Evolutionary conservation across 2,888 invertebrate genomes (phyloP), one percentile per base, ranked within the genome.

Genomic region (Anoplius nigerrimus): DNA sequence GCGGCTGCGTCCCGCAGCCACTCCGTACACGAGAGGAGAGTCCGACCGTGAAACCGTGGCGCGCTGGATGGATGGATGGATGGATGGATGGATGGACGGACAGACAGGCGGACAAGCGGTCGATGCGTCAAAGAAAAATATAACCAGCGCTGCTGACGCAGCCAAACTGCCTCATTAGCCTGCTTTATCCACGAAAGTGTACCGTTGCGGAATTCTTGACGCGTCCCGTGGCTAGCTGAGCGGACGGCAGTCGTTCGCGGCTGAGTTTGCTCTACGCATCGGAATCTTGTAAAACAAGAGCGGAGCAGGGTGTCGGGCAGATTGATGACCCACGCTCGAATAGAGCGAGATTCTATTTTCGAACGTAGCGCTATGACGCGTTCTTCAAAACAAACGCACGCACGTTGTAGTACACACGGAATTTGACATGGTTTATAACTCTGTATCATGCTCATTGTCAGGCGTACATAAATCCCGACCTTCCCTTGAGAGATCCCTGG

Each of bases 71-170:
- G 79, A 65, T 64, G 69, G 69, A 70, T 66, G 16, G 57, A 57
- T 24, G 75, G 68, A 72, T 16, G 67, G 68, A 76, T 75, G 74
- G 79, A 82, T 80, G 80, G 82, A 82, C 80, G 82, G 80, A 81
- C 77, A 80, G 86, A 86, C 85, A 84, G 86, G 70, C 76, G 79
- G 80, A 85, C 86, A 84, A 82, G 82, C 81, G 80, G 75, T 82
- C 82, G 87, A 87, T 88, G 87, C 87, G 87, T 87, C 88, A 86
- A 85, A 87, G 88, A 88, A 88, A 88, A 88, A 88, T 88, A 88
- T 88, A 88, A 87, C 86, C 87, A 74, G 74, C 82, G 76, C 76
- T 81, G 60, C 76, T 80, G 81, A 83, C 83, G 84, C 81, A 82
- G 80, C 81, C 83, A 78, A 84, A 83, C 85, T 84, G 86, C 86